Evolutionary conservation across 2,888 invertebrate species (phyloP), one percentile per base, ranked within the genome.

Genomic region (Drosophila ezoana): DNA sequence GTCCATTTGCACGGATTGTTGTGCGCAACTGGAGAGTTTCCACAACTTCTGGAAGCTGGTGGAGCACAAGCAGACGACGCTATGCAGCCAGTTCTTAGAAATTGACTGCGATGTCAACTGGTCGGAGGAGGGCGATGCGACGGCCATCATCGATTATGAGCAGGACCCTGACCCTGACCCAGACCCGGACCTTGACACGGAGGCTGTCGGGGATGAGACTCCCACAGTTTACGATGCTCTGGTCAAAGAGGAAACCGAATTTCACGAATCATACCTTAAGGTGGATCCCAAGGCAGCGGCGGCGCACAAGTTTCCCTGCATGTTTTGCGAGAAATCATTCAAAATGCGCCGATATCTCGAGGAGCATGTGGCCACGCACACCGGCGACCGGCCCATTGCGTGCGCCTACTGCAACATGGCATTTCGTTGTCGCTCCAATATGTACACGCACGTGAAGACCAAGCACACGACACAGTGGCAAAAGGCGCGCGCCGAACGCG

Each of bases 241-340:
- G 1, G 53, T 76, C 16, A 74, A 63, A 49, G 72, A 73, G 1
- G 72, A 72, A 61, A 57, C 71, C 63, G 81, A 76, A 54, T 80
- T 77, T 57, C 61, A 76, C n/a, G 63, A 75, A n/a, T 48, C 70
- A 14, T 72, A 78, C 57, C 68, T 77, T 10, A 76, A 73, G 49
- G 70, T 63, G 35, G 75, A 66, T 67, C 18, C 64, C 63, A 56
- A 59, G 40, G 48, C 60, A 38, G 35, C 52, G 11, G 63, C 67
- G 5, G 64, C 70, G 13, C 66, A 76, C 45, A 86, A 83, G 51
- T 83, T 88, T 47, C 79, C 75, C 8, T 89, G 90, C 59, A 83
- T 85, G 68, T 89, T 87, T 38, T 90, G 89, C 58, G 90, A 89
- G 4, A 89, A 89, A 23, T 80, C 90, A 4, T 89, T 89, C 33